phyloP scores from a whole-genome alignment of 2,888 invertebrate genomes.

The Microctonus brassicae region DNA sequence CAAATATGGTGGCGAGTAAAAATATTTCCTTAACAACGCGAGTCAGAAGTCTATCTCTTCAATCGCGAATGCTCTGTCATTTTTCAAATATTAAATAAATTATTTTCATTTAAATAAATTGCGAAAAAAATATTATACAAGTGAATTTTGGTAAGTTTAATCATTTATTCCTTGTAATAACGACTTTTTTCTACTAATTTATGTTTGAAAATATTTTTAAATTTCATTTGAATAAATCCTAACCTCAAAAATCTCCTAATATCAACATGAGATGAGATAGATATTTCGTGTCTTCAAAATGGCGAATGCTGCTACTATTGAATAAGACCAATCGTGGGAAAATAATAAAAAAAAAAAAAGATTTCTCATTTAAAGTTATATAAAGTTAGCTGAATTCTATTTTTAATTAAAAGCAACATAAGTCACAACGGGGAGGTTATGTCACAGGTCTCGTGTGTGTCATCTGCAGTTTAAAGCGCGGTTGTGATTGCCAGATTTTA shows the following conservation, averaged over 20 bases:
- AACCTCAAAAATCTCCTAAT: not conserved
- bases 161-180: not conserved
- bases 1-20: not conserved
- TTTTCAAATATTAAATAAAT: not conserved
- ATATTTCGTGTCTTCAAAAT: slow-evolving; percentile 27
- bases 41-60: not conserved
- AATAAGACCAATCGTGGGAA: slow-evolving; percentile 2
- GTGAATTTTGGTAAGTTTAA: not conserved
- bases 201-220: not conserved
- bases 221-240: not conserved
- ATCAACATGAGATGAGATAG: not conserved
- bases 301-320: slow-evolving; percentile 13
- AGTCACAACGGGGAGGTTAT: slow-evolving; percentile 6
- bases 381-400: slow-evolving; percentile 10
- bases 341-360: not conserved
- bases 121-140: not conserved
- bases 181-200: not conserved
- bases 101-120: not conserved
- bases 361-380: slow-evolving; percentile 18
- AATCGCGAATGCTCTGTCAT: not conserved
- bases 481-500: slow-evolving; percentile 4
- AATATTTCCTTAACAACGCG: not conserved
- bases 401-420: not conserved
- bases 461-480: not conserved
- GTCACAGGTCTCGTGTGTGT: not conserved